phyloP scores from a whole-genome alignment of 1,140 invertebrate genomes.

The Listronotus bonariensis region DNA sequence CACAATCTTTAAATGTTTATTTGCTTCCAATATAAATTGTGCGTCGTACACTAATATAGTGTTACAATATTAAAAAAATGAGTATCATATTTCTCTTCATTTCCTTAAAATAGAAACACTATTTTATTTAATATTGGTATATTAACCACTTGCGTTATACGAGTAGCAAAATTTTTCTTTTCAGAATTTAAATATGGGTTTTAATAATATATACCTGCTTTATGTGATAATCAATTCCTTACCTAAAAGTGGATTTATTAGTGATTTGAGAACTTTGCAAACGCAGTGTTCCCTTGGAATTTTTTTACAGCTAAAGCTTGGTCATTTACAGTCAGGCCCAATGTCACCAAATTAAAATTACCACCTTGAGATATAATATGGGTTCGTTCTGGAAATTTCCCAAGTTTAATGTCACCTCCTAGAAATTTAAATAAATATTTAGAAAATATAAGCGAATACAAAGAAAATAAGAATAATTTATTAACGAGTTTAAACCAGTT shows the following conservation, averaged over 20 bases:
- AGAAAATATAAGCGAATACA: too few species aligned
- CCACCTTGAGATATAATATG: constrained; percentile 44
- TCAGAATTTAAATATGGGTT: background rate
- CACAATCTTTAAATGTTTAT: too few species aligned
- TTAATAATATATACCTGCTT: background rate
- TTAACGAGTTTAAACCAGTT: too few species aligned
- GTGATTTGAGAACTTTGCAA: constrained; percentile 41
- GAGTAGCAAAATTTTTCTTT: background rate
- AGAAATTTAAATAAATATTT: constrained; percentile 33
- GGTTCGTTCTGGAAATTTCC: constrained; percentile 33
- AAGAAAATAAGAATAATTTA: too few species aligned
- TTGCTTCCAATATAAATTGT: too few species aligned
- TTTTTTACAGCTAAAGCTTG: constrained; percentile 48
- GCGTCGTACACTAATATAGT: too few species aligned
- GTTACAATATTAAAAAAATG: too few species aligned
- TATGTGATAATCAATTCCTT: background rate
- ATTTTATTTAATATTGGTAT: too few species aligned
- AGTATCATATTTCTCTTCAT: too few species aligned
- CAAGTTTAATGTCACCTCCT: constrained; percentile 40
- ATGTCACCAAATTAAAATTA: constrained; percentile 47
- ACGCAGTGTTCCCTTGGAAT: constrained; percentile 41
- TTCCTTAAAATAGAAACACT: too few species aligned
- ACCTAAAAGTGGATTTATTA: constrained; percentile 44
- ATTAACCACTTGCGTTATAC: too few species aligned
- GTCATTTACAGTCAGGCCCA: constrained; percentile 43